Evolutionary conservation across 2,888 invertebrate species (phyloP).

Genomic region (Myopa testacea): DNA sequence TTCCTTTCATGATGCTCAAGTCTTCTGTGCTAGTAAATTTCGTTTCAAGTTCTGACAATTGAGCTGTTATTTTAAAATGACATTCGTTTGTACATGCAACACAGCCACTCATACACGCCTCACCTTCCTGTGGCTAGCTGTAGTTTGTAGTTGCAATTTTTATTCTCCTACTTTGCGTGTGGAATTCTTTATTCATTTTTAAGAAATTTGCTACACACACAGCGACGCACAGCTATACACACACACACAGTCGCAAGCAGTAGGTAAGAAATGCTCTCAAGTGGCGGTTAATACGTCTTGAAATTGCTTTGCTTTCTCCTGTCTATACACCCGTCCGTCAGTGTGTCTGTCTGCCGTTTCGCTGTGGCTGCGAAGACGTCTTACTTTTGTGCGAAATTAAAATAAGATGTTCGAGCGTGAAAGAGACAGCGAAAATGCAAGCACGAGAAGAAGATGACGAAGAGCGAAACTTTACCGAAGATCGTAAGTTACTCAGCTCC

Average conservation of each 20-base stretch:
- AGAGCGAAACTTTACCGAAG: not conserved
- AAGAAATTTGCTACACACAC: slow-evolving; percentile 7
- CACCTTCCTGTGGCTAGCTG: no score
- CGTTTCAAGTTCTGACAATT: slow-evolving; percentile 13
- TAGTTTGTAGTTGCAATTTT: not conserved
- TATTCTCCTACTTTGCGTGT: not conserved
- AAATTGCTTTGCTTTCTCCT: slow-evolving; percentile 21
- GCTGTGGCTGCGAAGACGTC: slow-evolving; percentile 15
- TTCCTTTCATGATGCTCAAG: not conserved
- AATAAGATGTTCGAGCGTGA: slow-evolving; percentile 22
- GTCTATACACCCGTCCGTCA: not conserved
- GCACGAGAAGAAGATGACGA: not conserved
- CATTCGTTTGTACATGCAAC: not conserved
- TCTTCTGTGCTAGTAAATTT: slow-evolving; percentile 1
- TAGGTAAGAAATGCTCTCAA: not conserved
- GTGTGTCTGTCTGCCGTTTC: not conserved
- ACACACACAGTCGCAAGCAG: not conserved
- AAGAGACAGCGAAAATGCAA: slow-evolving; percentile 14
- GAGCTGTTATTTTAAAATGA: slow-evolving; percentile 26
- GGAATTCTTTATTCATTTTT: not conserved
- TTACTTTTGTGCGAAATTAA: slow-evolving; percentile 26
- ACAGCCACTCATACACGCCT: not conserved
- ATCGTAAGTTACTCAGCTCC: not conserved
- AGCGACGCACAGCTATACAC: not conserved
- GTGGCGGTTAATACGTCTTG: not conserved